phyloP scores from a whole-genome alignment of 2,113 vertebrate genomes.

The Pongo abelii region DNA sequence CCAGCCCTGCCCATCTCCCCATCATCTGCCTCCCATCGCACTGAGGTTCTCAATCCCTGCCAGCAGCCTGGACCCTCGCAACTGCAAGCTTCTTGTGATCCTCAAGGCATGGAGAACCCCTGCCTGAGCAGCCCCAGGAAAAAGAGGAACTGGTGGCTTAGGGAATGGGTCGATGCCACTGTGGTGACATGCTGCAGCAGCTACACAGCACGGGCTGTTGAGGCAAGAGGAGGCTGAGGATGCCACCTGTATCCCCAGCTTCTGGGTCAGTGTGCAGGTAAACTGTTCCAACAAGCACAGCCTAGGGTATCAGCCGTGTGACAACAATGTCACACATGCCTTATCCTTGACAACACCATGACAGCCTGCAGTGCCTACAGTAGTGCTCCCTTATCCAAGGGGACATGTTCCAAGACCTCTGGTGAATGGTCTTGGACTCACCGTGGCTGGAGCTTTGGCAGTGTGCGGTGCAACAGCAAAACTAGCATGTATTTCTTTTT shows the following conservation, averaged over 20 bases:
- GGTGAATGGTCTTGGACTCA: background rate
- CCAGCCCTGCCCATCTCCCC: constrained; percentile 87
- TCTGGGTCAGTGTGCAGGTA: constrained; percentile 95
- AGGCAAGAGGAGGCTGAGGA: constrained; percentile 92
- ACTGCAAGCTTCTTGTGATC: constrained; percentile 85
- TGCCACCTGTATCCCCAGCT: constrained; percentile 91
- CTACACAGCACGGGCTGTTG: constrained; percentile 79
- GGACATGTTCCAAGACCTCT: too few species aligned
- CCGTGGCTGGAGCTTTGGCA: background rate
- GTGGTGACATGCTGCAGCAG: constrained; percentile 88
- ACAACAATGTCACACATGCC: constrained; percentile 91
- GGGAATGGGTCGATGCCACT: constrained; percentile 79
- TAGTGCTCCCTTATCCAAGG: too few species aligned
- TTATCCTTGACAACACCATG: constrained; percentile 90
- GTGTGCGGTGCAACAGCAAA: background rate
- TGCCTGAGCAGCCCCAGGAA: constrained; percentile 75
- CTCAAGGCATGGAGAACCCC: constrained; percentile 83
- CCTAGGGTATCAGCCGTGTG: constrained; percentile 91
- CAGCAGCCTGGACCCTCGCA: constrained; percentile 78
- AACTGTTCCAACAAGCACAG: constrained; percentile 93
- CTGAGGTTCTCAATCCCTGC: constrained; percentile 89
- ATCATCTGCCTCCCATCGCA: constrained; percentile 89
- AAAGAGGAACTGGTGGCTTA: constrained; percentile 74
- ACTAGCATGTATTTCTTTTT: background rate
- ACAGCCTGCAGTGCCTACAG: constrained; percentile 87